phyloP scores from a whole-genome alignment of 1,140 invertebrate genomes.

The Elysia chlorotica region DNA sequence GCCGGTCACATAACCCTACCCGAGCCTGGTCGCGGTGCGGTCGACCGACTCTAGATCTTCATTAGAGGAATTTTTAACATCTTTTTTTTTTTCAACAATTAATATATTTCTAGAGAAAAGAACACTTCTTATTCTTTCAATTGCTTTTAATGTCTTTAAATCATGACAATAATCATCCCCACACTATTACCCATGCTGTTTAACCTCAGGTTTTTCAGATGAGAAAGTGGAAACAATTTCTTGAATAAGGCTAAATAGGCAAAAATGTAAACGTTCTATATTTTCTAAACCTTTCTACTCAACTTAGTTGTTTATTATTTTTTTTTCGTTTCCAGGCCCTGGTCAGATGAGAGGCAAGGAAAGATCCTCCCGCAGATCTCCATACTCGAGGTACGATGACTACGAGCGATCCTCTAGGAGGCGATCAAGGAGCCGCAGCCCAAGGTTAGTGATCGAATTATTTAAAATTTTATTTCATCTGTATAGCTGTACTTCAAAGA shows the following conservation, averaged over 20 bases:
- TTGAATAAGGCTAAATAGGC: background rate
- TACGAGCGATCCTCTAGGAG: slow-evolving; percentile 3
- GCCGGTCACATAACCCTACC: too few species aligned
- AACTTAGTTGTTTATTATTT: background rate
- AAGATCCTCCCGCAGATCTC: slow-evolving; percentile 1
- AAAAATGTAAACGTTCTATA: background rate
- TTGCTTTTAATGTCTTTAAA: too few species aligned
- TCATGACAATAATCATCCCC: background rate
- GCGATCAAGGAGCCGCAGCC: slow-evolving; percentile 18
- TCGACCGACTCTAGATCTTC: too few species aligned
- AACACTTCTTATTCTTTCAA: too few species aligned
- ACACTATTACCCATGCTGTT: background rate
- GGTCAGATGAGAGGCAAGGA: slow-evolving; percentile 27
- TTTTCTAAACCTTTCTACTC: background rate
- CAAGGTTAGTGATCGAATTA: slow-evolving; percentile 18
- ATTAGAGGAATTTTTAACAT: too few species aligned
- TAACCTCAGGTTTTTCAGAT: background rate
- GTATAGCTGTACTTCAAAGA: too few species aligned
- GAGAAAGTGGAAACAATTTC: background rate
- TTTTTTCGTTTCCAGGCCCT: slow-evolving; percentile 9
- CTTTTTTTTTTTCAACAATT: too few species aligned
- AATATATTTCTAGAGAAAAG: too few species aligned
- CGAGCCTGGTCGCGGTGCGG: too few species aligned
- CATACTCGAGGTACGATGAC: slow-evolving; percentile 21
- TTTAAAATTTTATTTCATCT: too few species aligned